Base-by-base conservation (phyloP, 2,797 vertebrate genomes). In the Hydrolagus colliei region DNA sequence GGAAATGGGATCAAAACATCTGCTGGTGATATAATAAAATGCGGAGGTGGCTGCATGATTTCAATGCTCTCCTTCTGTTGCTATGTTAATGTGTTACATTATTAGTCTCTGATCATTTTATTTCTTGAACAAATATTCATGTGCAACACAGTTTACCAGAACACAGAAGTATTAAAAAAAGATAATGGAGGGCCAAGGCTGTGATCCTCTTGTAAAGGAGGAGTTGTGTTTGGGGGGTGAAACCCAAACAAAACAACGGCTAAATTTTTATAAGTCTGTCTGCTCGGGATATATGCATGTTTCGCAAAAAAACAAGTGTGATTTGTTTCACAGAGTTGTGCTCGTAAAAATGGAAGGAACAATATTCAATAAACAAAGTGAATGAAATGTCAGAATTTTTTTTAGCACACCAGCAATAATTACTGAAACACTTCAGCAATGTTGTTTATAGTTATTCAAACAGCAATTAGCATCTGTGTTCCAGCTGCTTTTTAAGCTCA, bases 311-410 rank as follows among this genome's bases (percentile, higher is more conserved):
- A 62, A 0, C 13, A 79, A 8, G 6, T 27, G 41, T 6, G 6
- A 52, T n/a, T 5, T 32, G n/a, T 67, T 67, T 9, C 78, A 80
- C 7, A 80, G 59, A 32, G 52, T 52, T 52, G 41, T 52, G 41
- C 41, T 52, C 2, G 41, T 52, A 65, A 67, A 7, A 32, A 8
- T 80, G 61, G 14, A 80, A 67, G 27, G 59, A 16, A 22, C 67
- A 67, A 84, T 67, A 68, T 20, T 71, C 65, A 84, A 18, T 63
- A 68, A 68, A 67, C 41, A 84, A 84, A 84, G 16, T 82, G 16
- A 32, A 12, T 52, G 79, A 84, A n/a, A 84, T 84, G 67, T 68
- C 65, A 71, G 68, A 71, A 52, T 52, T 52, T 52, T 52, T 41
- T 71, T 84, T 67, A 84, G 52, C 27, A 35, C 18, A 9, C 12